These are phyloP conservation scores for Camponotus pennsylvanicus DNA, from an alignment of 1,140 invertebrate genomes.

Conservation along the genomic window DNA sequence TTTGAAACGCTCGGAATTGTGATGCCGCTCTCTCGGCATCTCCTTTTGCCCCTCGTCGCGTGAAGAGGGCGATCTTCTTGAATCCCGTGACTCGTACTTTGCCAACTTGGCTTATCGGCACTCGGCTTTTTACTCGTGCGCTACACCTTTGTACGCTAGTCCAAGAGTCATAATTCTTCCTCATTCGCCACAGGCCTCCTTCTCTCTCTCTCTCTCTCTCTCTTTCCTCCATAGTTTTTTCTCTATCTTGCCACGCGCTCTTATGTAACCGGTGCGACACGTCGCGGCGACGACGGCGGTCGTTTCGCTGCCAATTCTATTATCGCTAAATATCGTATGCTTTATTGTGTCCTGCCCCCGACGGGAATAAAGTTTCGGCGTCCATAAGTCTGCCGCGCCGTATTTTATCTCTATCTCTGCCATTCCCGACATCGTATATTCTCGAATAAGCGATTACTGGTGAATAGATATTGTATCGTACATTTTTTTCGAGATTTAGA, in stretches of 20 bases:
- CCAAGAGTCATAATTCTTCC: constrained; percentile 64
- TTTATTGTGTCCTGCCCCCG: constrained; percentile 48
- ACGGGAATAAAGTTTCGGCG: constrained; percentile 21
- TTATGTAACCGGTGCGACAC: constrained; percentile 33
- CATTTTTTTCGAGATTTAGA: neutral
- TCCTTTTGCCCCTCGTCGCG: neutral
- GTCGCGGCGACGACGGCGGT: constrained; percentile 30
- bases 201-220: constrained; percentile 33
- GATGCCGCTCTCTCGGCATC: neutral
- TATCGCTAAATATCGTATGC: constrained; percentile 67
- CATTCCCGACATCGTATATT: neutral
- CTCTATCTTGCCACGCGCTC: neutral
- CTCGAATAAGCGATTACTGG: neutral
- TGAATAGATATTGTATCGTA: neutral
- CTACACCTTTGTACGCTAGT: constrained; percentile 63
- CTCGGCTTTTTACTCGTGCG: constrained; percentile 65
- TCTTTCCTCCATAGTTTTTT: constrained; percentile 48
- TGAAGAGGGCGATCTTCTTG: neutral
- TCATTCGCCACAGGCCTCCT: constrained; percentile 11
- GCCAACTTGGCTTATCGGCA: constrained; percentile 71
- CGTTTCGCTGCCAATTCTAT: constrained; percentile 69
- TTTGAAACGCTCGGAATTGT: constrained; percentile 8
- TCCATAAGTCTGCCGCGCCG: neutral
- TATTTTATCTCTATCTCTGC: neutral
- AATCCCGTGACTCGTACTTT: constrained; percentile 37